phyloP scores from a whole-genome alignment of 2,888 invertebrate genomes.

The Pterobdella sp. region DNA sequence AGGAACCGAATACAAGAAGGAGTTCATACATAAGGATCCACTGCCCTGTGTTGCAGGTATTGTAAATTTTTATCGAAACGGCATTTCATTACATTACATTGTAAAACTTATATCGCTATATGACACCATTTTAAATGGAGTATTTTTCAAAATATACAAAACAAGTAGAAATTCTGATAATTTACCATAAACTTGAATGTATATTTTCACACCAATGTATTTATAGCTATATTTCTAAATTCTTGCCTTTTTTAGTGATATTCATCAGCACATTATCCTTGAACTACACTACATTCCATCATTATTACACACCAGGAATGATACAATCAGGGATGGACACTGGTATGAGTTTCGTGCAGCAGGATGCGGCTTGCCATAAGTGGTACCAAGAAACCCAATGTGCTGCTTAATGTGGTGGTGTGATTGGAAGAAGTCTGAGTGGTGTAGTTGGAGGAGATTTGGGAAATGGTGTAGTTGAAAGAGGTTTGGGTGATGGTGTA shows the following conservation, averaged over 20 bases:
- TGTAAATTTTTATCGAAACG: neutral
- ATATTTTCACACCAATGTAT: too few relatives aligned
- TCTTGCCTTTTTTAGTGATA: neutral
- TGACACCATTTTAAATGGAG: too few relatives aligned
- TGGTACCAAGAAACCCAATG: slow-evolving; percentile 20
- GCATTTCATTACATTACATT: too few relatives aligned
- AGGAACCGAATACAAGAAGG: slow-evolving; percentile 19
- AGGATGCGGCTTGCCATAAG: slow-evolving; percentile 27
- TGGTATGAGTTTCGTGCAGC: slow-evolving; percentile 14
- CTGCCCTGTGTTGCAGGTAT: slow-evolving; percentile 15
- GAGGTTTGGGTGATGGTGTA: neutral
- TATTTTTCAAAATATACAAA: too few relatives aligned
- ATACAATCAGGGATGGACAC: slow-evolving; percentile 16
- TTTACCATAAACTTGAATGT: too few relatives aligned
- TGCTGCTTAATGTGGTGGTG: slow-evolving; percentile 13
- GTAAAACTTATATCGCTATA: too few relatives aligned
- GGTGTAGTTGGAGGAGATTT: neutral
- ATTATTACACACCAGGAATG: neutral
- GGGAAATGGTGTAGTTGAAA: neutral
- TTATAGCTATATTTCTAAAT: too few relatives aligned
- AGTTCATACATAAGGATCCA: slow-evolving; percentile 18
- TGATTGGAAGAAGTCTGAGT: neutral
- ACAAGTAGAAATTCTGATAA: too few relatives aligned
- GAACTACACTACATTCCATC: neutral
- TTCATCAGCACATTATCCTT: neutral